Base-by-base conservation (phyloP, 2,888 invertebrate species). In the Dyspetes luteomarginatus region DNA sequence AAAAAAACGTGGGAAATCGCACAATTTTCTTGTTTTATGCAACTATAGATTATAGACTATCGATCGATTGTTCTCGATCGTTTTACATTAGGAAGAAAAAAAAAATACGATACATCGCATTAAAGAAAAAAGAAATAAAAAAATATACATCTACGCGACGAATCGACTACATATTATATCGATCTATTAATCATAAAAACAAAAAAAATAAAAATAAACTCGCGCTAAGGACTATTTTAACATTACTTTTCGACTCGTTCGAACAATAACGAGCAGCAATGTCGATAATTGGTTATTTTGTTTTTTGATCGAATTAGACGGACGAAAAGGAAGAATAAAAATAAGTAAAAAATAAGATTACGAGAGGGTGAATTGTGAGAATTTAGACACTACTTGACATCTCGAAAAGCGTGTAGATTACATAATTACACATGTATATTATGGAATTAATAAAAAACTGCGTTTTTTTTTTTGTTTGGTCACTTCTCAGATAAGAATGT, bases 371-470 rank as follows among this genome's bases (percentile, higher is more conserved):
- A 72, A n/a, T 9, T 24, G 30, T 64, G 62, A 36, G 28, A 68
- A 24, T 64, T 12, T 5, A 52, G 19, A 7, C 41, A 68, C 24
- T 41, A 68, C 52, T 62, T 48, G 7, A 68, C 41, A 48, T 50
- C 65, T 65, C 5, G 17, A 60, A 69, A 24, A 64, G 55, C 30
- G 76, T 64, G 77, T 72, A 68, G 78, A 73, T 68, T 65, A 67
- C 30, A 28, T 58, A 48, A 45, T 45, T 41, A 55, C 22, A 41
- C n/a, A n/a, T n/a, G n/a, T n/a, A n/a, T n/a, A n/a, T n/a, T n/a
- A n/a, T n/a, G n/a, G n/a, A n/a, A n/a, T n/a, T n/a, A n/a, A n/a
- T n/a, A n/a, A n/a, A n/a, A n/a, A n/a, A n/a, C n/a, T n/a, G n/a
- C n/a, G n/a, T n/a, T n/a, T n/a, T n/a, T n/a, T n/a, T n/a, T n/a